phyloP scores from a whole-genome alignment of 2,888 invertebrate species.

The Hydriomena furcata region DNA sequence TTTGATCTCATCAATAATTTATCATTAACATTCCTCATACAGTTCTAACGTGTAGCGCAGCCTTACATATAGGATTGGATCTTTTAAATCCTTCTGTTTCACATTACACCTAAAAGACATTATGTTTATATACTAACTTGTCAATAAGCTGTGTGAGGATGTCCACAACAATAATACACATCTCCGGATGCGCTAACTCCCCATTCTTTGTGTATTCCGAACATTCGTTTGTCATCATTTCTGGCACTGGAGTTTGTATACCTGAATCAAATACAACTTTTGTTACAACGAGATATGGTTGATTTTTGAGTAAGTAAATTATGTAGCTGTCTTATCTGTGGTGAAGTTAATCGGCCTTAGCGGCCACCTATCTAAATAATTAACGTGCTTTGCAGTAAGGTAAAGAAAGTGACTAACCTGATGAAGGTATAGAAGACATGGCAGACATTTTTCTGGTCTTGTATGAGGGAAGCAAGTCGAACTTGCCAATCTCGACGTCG shows the following conservation, averaged over 20 bases:
- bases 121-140: slow-evolving; percentile 59
- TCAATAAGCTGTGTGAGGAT: slow-evolving; percentile 82
- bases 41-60: no score
- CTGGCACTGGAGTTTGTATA: slow-evolving; percentile 51
- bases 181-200: slow-evolving; percentile 82
- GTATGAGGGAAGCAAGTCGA: slow-evolving; percentile 50
- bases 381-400: no score
- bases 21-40: no score
- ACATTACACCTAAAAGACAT: no score
- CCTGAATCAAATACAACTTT: slow-evolving; percentile 30
- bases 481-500: slow-evolving; percentile 81
- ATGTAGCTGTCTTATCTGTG: no score
- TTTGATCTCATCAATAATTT: no score
- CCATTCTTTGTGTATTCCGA: slow-evolving; percentile 56
- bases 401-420: slow-evolving; percentile 45
- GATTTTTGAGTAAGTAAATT: no score
- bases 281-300: neutral
- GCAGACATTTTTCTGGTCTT: slow-evolving; percentile 53
- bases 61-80: no score
- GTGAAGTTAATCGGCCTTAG: no score
- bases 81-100: no score
- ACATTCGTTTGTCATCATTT: slow-evolving; percentile 46
- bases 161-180: slow-evolving; percentile 84
- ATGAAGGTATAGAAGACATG: slow-evolving; percentile 45
- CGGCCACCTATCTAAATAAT: no score